Base-by-base conservation (phyloP, 2,888 invertebrate genomes). In the Micoletzkya japonica region DNA sequence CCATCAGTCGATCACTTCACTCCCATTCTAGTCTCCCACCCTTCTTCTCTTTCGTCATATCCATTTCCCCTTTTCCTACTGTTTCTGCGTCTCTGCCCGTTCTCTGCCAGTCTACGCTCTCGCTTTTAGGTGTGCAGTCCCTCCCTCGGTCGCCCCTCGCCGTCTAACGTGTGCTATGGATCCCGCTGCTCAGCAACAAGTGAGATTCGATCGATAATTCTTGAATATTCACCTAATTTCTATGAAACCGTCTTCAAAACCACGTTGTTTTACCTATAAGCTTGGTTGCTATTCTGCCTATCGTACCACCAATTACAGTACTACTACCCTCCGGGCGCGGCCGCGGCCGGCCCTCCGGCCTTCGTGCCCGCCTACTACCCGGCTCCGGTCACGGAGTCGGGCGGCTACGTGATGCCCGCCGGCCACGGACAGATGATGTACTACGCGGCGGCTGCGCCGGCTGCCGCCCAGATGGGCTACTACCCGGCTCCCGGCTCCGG, bases 281-380 rank as follows among this genome's bases (percentile, higher is more conserved):
- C 20, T 3, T 58, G 34, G n/a, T 36, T 3, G 14, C 20, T 34
- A 28, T 54, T 58, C 36, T 36, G 58, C 34, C 2, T 4, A 4
- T 36, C 17, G 14, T 63, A 63, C 49, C 20, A 26, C 32, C n/a
- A 10, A 28, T 63, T 63, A 10, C 49, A 63, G 63, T 63, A 63
- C 63, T 63, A 50, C 63, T 63, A 63, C 63, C 49, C 63, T 30
- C 63, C 44, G 32, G 63, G 63, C 63, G 63, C 63, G 20, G 30
- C 44, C 20, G 14, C 44, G 10, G 20, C 44, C 44, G 44, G 44
- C 20, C 44, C 44, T 44, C 58, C 26, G 58, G 58, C 28, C 26
- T 28, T 26, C 39, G 52, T n/a, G 44, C 14, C 20, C 14, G 10
- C 10, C 44, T 44, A 44, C 44, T 14, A 10, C 14, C 10, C 44